phyloP scores from a whole-genome alignment of 2,888 invertebrate genomes.

The Cancer borealis region DNA sequence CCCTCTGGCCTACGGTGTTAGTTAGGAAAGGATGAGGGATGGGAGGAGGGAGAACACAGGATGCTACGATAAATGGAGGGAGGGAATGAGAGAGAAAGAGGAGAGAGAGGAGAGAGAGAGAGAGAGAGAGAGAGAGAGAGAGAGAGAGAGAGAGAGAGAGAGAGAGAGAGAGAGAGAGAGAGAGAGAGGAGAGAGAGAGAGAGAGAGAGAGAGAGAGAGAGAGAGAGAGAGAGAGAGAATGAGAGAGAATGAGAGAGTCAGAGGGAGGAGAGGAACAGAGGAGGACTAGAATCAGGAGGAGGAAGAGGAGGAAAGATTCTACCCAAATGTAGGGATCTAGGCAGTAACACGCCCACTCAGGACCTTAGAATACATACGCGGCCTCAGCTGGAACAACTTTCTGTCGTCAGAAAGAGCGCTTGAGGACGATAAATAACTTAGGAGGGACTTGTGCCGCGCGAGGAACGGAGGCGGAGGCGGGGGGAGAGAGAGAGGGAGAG shows the following conservation, averaged over 20 bases:
- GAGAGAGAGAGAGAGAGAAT: background rate
- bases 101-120: background rate
- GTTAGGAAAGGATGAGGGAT: constrained; percentile 14
- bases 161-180: constrained; percentile 29
- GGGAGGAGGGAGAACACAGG: constrained; percentile 35
- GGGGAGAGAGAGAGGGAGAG: background rate
- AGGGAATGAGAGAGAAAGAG: background rate
- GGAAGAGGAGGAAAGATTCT: background rate
- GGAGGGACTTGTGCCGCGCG: background rate
- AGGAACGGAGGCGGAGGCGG: background rate
- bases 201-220: background rate
- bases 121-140: constrained; percentile 42
- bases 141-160: background rate
- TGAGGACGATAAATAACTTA: constrained; percentile 57
- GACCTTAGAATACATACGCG: constrained; percentile 13
- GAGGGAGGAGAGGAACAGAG: constrained; percentile 25
- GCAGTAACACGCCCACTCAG: constrained; percentile 23
- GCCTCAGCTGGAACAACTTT: constrained; percentile 44
- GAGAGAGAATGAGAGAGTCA: background rate
- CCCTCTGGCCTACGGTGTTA: constrained; percentile 34
- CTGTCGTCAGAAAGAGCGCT: constrained; percentile 48
- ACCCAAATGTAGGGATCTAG: constrained; percentile 13
- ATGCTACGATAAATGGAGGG: constrained; percentile 38
- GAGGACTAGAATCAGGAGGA: background rate
- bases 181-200: constrained; percentile 45